Percentiles rank a stretch among this genome's conserved stretches.
Conservation (phyloP, 2,888 invertebrate genomes). For the Bibio marci region DNA sequence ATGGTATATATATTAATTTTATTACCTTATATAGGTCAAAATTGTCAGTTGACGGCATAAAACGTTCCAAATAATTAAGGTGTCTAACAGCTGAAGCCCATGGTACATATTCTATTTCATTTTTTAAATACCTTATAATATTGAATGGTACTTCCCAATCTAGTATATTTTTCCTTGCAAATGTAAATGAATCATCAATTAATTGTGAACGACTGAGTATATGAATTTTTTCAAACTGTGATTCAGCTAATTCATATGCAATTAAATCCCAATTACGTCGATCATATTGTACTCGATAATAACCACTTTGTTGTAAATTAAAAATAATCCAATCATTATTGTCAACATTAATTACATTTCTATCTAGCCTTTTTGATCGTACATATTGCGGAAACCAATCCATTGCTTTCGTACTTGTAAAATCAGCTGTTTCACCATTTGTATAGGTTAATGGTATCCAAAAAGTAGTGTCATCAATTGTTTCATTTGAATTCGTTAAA, state of each 20-base stretch:
- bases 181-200: conserved; percentile 62
- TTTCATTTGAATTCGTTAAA: too few species aligned
- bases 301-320: conserved; percentile 31
- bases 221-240: conserved; percentile 35
- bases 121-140: conserved; percentile 36
- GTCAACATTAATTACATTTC: not conserved
- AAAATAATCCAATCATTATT: conserved; percentile 28
- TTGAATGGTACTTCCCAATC: conserved; percentile 33
- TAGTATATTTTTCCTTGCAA: conserved; percentile 22
- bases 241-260: conserved; percentile 26
- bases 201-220: conserved; percentile 70
- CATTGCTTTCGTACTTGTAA: not conserved
- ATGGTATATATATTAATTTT: too few species aligned
- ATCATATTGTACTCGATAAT: conserved; percentile 56
- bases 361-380: not conserved
- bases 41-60: too few species aligned
- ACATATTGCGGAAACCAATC: not conserved
- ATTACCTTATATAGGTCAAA: too few species aligned
- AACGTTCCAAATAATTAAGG: conserved; percentile 19
- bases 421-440: not conserved
- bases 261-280: conserved; percentile 45
- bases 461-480: too few species aligned
- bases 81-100: conserved; percentile 45
- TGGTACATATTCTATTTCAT: conserved; percentile 48
- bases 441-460: too few species aligned